Percentiles rank a stretch among this genome's conserved stretches.
Conservation (phyloP, 2,797 vertebrate genomes). For the Alectoris magna region DNA sequence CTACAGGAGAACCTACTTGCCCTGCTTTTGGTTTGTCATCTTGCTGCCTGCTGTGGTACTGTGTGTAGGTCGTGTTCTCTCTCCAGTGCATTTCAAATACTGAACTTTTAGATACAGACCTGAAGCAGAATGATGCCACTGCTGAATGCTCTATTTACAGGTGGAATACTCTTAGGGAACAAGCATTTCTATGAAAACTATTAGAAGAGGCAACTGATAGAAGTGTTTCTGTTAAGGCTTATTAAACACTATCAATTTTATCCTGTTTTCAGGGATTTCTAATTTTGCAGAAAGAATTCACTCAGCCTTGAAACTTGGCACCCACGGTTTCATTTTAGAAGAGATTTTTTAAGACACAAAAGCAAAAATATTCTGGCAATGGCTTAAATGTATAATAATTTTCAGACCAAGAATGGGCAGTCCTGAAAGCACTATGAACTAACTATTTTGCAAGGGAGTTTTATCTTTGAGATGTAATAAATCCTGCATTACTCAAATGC, state of each 20-base stretch:
- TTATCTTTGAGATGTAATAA: neutral
- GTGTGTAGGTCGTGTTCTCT: neutral
- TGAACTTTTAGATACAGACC: constrained; percentile 13
- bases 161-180: constrained; percentile 32
- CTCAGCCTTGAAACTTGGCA: constrained; percentile 65
- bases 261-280: constrained; percentile 56
- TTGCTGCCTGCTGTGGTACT: neutral
- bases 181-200: constrained; percentile 25
- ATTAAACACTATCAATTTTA: constrained; percentile 52
- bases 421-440: neutral
- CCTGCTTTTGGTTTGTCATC: neutral
- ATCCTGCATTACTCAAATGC: neutral
- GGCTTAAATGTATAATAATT: constrained; percentile 52
- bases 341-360: constrained; percentile 55
- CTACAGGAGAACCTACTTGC: neutral
- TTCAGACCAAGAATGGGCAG: neutral
- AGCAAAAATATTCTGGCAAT: constrained; percentile 28
- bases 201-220: constrained; percentile 43
- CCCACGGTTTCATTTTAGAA: constrained; percentile 35
- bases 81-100: neutral
- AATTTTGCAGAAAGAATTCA: constrained; percentile 72
- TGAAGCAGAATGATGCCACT: neutral
- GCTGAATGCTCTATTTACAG: neutral
- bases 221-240: constrained; percentile 40
- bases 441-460: neutral